Evolutionary conservation across 2,797 vertebrate genomes (phyloP), one percentile per base, ranked within the genome.

Genomic region (Cetoscarus ocellatus): DNA sequence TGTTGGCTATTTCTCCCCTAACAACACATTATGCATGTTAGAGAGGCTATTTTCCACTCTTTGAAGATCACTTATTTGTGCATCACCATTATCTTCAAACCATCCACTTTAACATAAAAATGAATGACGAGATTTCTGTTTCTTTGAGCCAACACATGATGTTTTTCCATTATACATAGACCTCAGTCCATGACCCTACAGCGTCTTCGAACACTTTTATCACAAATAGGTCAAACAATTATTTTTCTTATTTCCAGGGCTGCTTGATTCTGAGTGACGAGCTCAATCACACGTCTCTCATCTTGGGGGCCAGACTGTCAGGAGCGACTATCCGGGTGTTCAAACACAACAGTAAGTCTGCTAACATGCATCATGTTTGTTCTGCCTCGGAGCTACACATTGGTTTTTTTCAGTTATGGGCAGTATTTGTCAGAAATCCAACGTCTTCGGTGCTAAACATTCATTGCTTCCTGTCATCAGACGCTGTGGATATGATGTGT

Each of bases 211-310:
- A 27, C 27, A 27, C 27, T 27, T 27, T 39, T 7, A 39, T 39
- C 9, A 39, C 38, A 39, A 39, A 39, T 39, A 39, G 38, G 27
- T 27, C 27, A 27, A 27, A 27, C 27, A 27, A 39, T 39, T 39
- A 39, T 39, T 39, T 39, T 39, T 5, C 73, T 39, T 86, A 69
- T 81, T 82, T 86, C 64, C 92, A 98, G 97, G 97, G 97, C 55
- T 97, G 96, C 88, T 95, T 98, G 84, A 98, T 98, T 92, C 88
- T 98, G 88, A 98, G 97, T 60, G 97, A 98, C 71, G 97, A 98
- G 80, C 86, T 98, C 88, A 98, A 98, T 90, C 97, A 98, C 85
- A 93, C 95, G 6, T 98, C 97, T 73, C 93, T 98, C 5, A 89
- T 98, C 83, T 94, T 98, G 53, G 97, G 97, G 42, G 96, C 97